Conservation (phyloP, 2,888 invertebrate species). For the Coecobrya sp. region DNA sequence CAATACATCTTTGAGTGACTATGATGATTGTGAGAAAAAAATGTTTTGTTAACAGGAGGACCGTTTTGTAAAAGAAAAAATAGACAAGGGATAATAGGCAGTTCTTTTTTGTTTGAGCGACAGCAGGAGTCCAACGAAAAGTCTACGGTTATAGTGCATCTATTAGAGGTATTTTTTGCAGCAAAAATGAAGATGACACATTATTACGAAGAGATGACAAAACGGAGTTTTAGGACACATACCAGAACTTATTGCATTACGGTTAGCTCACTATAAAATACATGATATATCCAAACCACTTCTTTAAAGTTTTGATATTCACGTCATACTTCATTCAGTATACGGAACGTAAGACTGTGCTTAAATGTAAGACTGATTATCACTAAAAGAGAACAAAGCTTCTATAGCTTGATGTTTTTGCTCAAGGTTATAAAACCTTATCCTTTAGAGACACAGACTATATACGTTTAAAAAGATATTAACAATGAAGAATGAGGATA, state of each 20-base stretch:
- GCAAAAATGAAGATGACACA: neutral
- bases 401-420: neutral
- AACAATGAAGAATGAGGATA: too few relatives aligned
- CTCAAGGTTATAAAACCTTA: neutral
- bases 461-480: neutral
- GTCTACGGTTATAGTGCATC: neutral
- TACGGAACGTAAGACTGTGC: neutral
- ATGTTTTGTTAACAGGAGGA: constrained; percentile 15
- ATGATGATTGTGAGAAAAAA: constrained; percentile 17
- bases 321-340: neutral
- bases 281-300: neutral
- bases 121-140: neutral
- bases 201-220: neutral
- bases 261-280: neutral
- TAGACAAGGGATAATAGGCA: neutral
- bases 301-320: neutral
- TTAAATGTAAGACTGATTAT: too few relatives aligned
- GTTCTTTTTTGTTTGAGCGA: neutral
- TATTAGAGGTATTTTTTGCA: neutral
- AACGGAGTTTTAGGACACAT: neutral
- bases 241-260: neutral
- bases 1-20: neutral
- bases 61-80: neutral
- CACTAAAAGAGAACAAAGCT: neutral
- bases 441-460: neutral